phyloP scores from a whole-genome alignment of 2,797 vertebrate genomes.

The Scyliorhinus canicula region DNA sequence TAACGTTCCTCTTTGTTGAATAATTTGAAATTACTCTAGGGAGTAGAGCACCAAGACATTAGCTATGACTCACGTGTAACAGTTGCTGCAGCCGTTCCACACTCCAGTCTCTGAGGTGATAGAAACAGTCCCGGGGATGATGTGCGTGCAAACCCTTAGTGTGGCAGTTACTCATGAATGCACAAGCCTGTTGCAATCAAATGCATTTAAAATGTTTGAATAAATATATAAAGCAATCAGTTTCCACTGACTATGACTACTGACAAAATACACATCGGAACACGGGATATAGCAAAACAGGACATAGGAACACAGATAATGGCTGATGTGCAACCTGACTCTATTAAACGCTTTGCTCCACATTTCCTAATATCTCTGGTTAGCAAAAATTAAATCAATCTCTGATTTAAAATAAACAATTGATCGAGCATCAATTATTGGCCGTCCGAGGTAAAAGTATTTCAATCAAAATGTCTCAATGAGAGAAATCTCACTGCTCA shows the following conservation, averaged over 20 bases:
- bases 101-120: constrained; percentile 68
- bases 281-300: fast-evolving
- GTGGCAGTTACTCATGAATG: constrained; percentile 55
- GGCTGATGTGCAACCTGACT: background rate
- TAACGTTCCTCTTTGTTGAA: background rate
- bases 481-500: background rate
- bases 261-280: background rate
- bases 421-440: background rate
- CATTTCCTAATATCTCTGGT: background rate
- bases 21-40: background rate
- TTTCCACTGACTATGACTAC: background rate
- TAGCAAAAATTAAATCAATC: background rate
- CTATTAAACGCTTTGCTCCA: background rate
- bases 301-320: background rate
- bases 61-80: constrained; percentile 53
- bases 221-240: background rate
- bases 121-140: constrained; percentile 66
- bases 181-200: constrained; percentile 51
- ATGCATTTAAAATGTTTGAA: background rate
- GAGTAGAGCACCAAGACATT: background rate
- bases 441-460: background rate
- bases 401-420: background rate
- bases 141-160: constrained; percentile 65
- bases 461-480: background rate
- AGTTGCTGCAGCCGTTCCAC: constrained; percentile 55